Evolutionary conservation across 2,797 vertebrate species (phyloP).

Genomic region (Sylvilagus floridanus): DNA sequence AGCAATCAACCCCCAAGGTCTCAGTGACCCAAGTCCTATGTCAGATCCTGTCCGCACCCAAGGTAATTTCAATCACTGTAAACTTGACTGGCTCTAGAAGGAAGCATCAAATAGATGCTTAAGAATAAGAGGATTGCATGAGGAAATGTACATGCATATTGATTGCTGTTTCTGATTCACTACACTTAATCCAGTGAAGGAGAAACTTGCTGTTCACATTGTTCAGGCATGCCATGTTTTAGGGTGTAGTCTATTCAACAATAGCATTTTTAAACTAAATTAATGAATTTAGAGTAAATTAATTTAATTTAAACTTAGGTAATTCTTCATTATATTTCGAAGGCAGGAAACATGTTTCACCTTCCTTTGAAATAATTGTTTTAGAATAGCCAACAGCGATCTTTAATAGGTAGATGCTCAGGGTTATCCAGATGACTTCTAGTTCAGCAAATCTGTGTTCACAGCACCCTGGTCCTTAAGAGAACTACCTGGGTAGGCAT

Average conservation of each 20-base stretch:
- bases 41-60: constrained; percentile 98
- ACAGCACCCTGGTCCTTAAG: not conserved
- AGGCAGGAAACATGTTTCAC: not conserved
- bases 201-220: not conserved
- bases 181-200: not conserved
- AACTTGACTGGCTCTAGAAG: not conserved
- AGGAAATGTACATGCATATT: not conserved
- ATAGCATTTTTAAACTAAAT: too few relatives aligned
- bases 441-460: not conserved
- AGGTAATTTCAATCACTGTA: constrained; percentile 89
- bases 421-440: not conserved
- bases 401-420: not conserved
- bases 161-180: not conserved
- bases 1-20: constrained; percentile 95
- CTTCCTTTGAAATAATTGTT: constrained; percentile 7
- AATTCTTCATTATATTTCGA: not conserved
- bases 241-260: not conserved
- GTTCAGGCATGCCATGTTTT: not conserved
- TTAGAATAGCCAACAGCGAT: not conserved
- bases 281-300: too few relatives aligned
- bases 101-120: not conserved
- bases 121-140: not conserved
- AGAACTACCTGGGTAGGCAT: not conserved
- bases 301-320: too few relatives aligned
- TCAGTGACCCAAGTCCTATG: constrained; percentile 98